Conservation (phyloP, 2,888 invertebrate genomes). For the Eupeodes latifasciatus region DNA sequence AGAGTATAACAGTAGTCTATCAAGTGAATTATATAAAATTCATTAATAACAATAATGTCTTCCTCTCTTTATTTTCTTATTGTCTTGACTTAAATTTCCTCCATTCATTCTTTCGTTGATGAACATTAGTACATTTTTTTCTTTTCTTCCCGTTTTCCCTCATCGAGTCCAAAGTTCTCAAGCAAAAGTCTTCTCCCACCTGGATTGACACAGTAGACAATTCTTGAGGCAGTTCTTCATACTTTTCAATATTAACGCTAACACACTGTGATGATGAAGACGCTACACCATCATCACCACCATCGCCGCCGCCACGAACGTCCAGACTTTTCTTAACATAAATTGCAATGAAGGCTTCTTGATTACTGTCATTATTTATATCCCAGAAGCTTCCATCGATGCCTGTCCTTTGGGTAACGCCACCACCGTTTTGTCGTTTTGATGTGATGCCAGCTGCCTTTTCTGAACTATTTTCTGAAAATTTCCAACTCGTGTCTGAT, state of each 20-base stretch:
- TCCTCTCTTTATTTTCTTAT: neutral
- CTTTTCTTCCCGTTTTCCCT: neutral
- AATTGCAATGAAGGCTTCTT: constrained; percentile 23
- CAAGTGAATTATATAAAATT: too few relatives aligned
- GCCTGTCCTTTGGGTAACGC: neutral
- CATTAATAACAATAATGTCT: too few relatives aligned
- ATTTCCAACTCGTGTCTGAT: constrained; percentile 14
- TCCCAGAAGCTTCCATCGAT: constrained; percentile 25
- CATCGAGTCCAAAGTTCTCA: neutral
- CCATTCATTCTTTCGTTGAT: constrained; percentile 23
- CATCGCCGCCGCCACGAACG: too few relatives aligned
- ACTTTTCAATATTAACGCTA: neutral
- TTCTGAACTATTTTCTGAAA: neutral
- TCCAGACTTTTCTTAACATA: constrained; percentile 22
- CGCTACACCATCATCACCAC: too few relatives aligned
- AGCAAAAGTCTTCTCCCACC: neutral
- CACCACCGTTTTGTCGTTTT: neutral
- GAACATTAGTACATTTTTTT: neutral
- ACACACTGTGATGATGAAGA: neutral
- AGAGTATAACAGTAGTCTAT: too few relatives aligned
- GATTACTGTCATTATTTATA: constrained; percentile 18
- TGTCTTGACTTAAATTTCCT: neutral
- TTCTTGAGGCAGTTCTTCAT: constrained; percentile 25
- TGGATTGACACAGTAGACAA: constrained; percentile 1
- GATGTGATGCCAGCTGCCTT: neutral